Conservation (phyloP, 2,113 vertebrate species). For the Octodon degus region DNA sequence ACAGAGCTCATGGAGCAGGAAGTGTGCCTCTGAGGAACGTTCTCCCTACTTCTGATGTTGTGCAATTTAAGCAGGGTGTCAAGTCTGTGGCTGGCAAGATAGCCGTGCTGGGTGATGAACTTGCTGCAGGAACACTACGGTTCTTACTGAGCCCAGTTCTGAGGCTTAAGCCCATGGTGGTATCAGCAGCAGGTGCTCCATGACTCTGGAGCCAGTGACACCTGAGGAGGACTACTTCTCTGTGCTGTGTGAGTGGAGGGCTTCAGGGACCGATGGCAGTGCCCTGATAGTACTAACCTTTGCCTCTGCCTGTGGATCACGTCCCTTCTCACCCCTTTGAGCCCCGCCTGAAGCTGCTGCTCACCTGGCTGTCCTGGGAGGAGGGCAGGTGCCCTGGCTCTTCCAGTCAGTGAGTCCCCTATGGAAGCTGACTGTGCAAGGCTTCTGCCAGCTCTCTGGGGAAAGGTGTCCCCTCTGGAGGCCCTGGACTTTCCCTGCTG, state of each 20-base stretch:
- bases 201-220: neutral
- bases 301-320: slow-evolving; percentile 44
- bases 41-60: slow-evolving; percentile 96
- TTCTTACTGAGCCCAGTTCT: slow-evolving; percentile 89
- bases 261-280: slow-evolving; percentile 30
- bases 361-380: neutral
- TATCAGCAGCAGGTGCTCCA: slow-evolving; percentile 26
- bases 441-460: neutral
- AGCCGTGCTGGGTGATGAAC: slow-evolving; percentile 98
- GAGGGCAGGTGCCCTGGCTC: neutral
- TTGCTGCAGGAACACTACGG: slow-evolving; percentile 98
- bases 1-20: slow-evolving; percentile 85
- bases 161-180: neutral
- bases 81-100: slow-evolving; percentile 98
- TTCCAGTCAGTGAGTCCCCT: neutral
- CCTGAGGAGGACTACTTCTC: slow-evolving; percentile 45
- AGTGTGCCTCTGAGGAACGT: slow-evolving; percentile 92
- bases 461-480: neutral
- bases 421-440: neutral
- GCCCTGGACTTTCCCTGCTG: neutral
- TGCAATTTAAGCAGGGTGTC: slow-evolving; percentile 98
- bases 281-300: neutral
- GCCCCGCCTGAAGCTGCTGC: slow-evolving; percentile 53
- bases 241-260: slow-evolving; percentile 59
- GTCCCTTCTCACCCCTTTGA: neutral